These are phyloP conservation scores for Dromiciops gliroides DNA, from an alignment of 2,113 vertebrate species.

Conservation along the genomic window DNA sequence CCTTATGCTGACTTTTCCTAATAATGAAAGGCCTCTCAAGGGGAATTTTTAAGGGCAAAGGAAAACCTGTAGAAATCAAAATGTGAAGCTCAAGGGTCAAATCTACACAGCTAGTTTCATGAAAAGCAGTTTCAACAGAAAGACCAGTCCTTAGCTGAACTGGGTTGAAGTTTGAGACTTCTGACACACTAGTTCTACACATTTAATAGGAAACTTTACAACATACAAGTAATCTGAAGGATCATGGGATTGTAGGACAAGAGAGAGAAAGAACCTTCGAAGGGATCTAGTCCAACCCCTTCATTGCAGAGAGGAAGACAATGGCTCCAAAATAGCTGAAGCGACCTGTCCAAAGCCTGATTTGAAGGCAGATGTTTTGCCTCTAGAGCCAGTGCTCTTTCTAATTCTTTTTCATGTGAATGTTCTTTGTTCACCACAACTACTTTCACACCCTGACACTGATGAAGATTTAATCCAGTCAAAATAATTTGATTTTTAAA, in stretches of 20 bases:
- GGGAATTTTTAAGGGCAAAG: not conserved
- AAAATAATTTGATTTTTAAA: not conserved
- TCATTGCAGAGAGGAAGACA: not conserved
- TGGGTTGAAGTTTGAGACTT: constrained; percentile 16
- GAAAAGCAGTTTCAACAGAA: constrained; percentile 27
- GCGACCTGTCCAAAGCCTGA: not conserved
- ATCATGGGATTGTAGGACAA: not conserved
- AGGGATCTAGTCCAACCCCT: no score
- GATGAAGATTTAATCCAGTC: not conserved
- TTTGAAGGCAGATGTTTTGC: not conserved
- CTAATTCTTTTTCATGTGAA: not conserved
- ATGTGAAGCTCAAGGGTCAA: not conserved
- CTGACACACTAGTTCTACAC: not conserved
- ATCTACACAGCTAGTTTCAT: not conserved
- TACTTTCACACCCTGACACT: not conserved
- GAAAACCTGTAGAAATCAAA: constrained; percentile 25
- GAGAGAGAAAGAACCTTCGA: not conserved
- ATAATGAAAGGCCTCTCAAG: constrained; percentile 22
- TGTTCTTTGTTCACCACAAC: not conserved
- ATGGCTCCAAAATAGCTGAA: not conserved
- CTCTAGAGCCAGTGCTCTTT: not conserved
- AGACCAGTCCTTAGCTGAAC: not conserved
- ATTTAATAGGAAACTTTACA: not conserved
- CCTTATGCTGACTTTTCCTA: constrained; percentile 19
- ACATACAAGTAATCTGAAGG: not conserved